These are phyloP conservation scores for Drosophila busckii DNA, from an alignment of 1,140 invertebrate genomes.

Conservation along the genomic window DNA sequence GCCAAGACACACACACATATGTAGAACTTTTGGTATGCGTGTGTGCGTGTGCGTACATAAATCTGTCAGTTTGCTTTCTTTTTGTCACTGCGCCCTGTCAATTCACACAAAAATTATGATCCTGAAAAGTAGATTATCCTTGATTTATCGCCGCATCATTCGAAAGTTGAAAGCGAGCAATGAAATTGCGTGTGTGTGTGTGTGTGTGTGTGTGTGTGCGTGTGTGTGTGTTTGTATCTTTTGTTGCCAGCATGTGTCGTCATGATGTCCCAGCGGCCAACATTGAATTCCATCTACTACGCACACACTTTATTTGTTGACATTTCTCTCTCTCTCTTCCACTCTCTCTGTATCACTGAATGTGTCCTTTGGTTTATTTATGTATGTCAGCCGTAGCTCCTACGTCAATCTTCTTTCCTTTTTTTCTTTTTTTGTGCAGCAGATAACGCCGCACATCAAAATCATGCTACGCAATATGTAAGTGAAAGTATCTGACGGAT, in stretches of 20 bases:
- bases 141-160: constrained; percentile 78
- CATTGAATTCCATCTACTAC: constrained; percentile 38
- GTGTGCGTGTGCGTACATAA: constrained; percentile 70
- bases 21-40: constrained; percentile 22
- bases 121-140: constrained; percentile 79
- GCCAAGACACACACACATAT: constrained; percentile 22
- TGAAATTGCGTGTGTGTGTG: constrained; percentile 49
- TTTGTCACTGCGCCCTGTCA: constrained; percentile 77
- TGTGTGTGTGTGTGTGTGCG: neutral
- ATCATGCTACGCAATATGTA: constrained; percentile 56
- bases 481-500: constrained; percentile 64
- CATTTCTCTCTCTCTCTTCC: constrained; percentile 33
- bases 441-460: constrained; percentile 57
- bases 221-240: constrained; percentile 57
- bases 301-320: constrained; percentile 69
- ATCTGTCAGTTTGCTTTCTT: constrained; percentile 78
- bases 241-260: constrained; percentile 69
- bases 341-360: neutral
- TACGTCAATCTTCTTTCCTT: constrained; percentile 25
- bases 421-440: constrained; percentile 10
- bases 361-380: constrained; percentile 50
- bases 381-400: constrained; percentile 28
- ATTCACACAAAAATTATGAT: constrained; percentile 79
- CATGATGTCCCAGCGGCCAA: constrained; percentile 39
- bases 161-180: constrained; percentile 63